phyloP scores from a whole-genome alignment of 2,113 vertebrate genomes.

The Miniopterus natalensis region DNA sequence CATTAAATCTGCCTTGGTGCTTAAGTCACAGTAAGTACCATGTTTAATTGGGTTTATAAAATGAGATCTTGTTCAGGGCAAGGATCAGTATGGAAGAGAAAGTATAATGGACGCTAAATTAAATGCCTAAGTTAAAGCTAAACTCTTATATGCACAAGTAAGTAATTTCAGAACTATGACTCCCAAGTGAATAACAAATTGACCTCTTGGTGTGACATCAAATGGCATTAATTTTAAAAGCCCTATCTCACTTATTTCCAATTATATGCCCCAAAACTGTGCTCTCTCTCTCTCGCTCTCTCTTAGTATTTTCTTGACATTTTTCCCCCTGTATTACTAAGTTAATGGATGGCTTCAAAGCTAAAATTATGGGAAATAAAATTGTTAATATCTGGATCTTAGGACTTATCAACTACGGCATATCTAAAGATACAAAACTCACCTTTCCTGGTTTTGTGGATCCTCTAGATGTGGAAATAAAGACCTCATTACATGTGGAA shows the following conservation, averaged over 20 bases:
- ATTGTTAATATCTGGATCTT: conserved; percentile 17
- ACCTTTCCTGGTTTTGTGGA: conserved; percentile 15
- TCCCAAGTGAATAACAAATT: conserved; percentile 53
- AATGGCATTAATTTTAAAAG: conserved; percentile 43
- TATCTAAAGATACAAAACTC: conserved; percentile 6
- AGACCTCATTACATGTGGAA: conserved; percentile 4
- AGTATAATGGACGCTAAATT: conserved; percentile 64
- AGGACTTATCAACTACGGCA: not conserved
- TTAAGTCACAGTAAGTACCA: conserved; percentile 71
- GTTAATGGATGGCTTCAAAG: not conserved
- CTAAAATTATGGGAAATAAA: not conserved
- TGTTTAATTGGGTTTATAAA: conserved; percentile 80
- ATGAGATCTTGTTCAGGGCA: conserved; percentile 80
- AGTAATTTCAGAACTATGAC: conserved; percentile 59
- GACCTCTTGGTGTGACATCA: conserved; percentile 26
- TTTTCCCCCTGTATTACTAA: not conserved
- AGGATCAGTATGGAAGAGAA: conserved; percentile 63
- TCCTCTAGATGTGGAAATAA: conserved; percentile 41
- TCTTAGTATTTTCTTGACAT: conserved; percentile 41
- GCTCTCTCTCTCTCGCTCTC: not conserved
- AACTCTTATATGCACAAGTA: conserved; percentile 39
- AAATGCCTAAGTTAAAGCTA: conserved; percentile 62
- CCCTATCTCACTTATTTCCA: conserved; percentile 24
- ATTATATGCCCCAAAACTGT: not conserved
- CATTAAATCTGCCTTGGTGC: conserved; percentile 74